phyloP scores from a whole-genome alignment of 2,888 invertebrate genomes.

The Callyntrura guangdongensis region DNA sequence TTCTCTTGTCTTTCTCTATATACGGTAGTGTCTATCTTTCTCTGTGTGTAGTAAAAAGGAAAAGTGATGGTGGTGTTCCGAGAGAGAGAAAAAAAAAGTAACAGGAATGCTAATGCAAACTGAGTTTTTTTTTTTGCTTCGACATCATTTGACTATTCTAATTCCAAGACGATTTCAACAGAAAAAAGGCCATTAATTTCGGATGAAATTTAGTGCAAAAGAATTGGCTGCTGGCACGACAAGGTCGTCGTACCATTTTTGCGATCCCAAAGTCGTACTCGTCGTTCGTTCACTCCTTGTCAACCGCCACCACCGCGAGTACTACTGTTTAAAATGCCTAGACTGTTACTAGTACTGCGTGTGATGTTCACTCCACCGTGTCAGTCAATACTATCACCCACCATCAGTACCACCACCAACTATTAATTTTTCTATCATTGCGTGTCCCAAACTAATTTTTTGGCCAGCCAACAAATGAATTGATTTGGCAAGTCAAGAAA shows the following conservation, averaged over 20 bases:
- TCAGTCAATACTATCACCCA: slow-evolving; percentile 47
- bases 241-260: slow-evolving; percentile 45
- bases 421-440: slow-evolving; percentile 6
- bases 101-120: neutral
- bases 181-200: slow-evolving; percentile 51
- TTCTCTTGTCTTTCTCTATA: neutral
- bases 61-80: neutral
- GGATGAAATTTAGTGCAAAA: slow-evolving; percentile 44
- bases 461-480: neutral
- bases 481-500: neutral
- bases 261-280: neutral
- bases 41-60: neutral
- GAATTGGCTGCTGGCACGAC: slow-evolving; percentile 54
- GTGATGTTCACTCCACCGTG: neutral
- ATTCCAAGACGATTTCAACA: slow-evolving; percentile 26
- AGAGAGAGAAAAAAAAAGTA: neutral
- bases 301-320: neutral
- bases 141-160: neutral
- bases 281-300: neutral
- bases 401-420: neutral
- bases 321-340: no score
- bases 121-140: neutral
- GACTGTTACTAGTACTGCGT: neutral
- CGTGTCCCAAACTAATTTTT: slow-evolving; percentile 18
- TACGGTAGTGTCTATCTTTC: neutral